Evolutionary conservation across 2,888 invertebrate genomes (phyloP).

Genomic region (Gordius sp.): DNA sequence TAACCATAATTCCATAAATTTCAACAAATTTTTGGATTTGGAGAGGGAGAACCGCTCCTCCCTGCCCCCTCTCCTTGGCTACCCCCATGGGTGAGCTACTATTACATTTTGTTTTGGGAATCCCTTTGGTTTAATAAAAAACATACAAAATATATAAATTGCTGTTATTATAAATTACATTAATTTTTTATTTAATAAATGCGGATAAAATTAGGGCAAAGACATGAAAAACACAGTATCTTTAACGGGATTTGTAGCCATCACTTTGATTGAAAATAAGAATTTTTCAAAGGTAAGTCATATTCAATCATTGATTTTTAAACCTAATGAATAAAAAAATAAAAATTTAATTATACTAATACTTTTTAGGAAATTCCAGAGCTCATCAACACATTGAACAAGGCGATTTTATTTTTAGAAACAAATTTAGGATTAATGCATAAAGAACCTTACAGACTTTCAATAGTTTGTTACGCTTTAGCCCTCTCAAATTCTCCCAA

Average conservation of each 20-base stretch:
- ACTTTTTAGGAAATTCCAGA: not conserved
- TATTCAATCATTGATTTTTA: not conserved
- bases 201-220: not conserved
- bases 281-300: not conserved
- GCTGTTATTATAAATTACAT: not conserved
- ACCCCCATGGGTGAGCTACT: too few relatives aligned
- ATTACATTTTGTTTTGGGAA: too few relatives aligned
- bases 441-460: constrained; percentile 44
- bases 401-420: not conserved
- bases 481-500: constrained; percentile 37
- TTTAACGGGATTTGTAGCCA: not conserved
- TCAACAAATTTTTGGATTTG: too few relatives aligned
- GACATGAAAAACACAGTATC: not conserved
- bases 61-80: too few relatives aligned
- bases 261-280: not conserved
- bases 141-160: too few relatives aligned
- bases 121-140: too few relatives aligned
- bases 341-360: not conserved
- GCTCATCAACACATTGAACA: not conserved
- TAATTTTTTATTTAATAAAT: not conserved
- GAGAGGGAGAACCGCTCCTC: too few relatives aligned
- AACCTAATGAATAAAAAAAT: not conserved
- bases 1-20: too few relatives aligned
- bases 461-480: constrained; percentile 48
- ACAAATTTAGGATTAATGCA: not conserved